phyloP scores from a whole-genome alignment of 2,797 vertebrate genomes.

The Lithobates sylvaticus region DNA sequence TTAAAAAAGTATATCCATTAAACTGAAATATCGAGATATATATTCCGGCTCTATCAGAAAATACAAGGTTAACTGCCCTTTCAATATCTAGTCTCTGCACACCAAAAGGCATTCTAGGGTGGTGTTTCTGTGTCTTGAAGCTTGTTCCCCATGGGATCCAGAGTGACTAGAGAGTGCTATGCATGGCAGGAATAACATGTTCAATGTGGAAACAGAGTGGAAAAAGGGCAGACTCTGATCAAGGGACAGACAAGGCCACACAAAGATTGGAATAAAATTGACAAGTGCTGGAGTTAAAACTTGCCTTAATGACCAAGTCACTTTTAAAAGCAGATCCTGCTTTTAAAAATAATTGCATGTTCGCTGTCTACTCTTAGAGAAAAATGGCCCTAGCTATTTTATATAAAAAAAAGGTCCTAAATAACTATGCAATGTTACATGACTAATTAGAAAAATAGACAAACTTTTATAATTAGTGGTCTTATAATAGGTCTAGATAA shows the following conservation, averaged over 20 bases:
- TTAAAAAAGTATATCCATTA: background rate
- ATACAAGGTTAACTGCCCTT: slow-evolving; percentile 6
- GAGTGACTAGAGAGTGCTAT: background rate
- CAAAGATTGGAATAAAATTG: background rate
- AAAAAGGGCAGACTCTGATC: slow-evolving; percentile 29
- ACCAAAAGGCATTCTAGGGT: slow-evolving; percentile 19
- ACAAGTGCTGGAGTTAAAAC: background rate
- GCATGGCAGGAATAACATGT: slow-evolving; percentile 25
- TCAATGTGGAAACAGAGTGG: slow-evolving; percentile 9
- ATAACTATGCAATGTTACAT: background rate
- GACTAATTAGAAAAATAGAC: background rate
- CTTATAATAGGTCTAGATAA: background rate
- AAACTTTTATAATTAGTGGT: background rate
- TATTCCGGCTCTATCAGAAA: background rate
- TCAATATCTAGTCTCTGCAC: background rate
- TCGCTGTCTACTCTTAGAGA: background rate
- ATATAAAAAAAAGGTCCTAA: background rate
- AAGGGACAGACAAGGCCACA: slow-evolving; percentile 30
- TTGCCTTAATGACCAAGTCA: slow-evolving; percentile 11
- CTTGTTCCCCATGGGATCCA: slow-evolving; percentile 10
- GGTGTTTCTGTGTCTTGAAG: slow-evolving; percentile 16
- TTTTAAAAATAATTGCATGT: slow-evolving; percentile 2
- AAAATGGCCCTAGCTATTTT: background rate
- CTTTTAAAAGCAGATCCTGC: background rate
- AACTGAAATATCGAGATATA: background rate